Percentiles rank a stretch among this genome's conserved stretches.
These are phyloP conservation scores for Brachionus asplanchnoidis DNA, from an alignment of 1,140 invertebrate genomes.

Conservation along the genomic window DNA sequence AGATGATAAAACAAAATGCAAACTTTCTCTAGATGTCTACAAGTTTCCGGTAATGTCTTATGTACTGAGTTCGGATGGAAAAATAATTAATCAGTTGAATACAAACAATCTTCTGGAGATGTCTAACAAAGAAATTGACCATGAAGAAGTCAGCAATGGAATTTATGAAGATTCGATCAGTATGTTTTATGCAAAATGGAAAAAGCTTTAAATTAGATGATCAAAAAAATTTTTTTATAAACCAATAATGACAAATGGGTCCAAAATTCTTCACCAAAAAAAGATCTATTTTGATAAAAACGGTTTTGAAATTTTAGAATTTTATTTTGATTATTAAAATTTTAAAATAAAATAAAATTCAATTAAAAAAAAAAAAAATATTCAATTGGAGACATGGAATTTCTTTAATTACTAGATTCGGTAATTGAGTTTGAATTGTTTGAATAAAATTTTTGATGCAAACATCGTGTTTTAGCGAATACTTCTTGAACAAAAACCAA, in stretches of 20 bases:
- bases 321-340: background rate
- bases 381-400: background rate
- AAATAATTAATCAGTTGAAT: slow-evolving; percentile 35
- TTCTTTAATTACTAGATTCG: background rate
- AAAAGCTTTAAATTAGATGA: background rate
- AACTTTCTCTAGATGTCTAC: slow-evolving; percentile 17
- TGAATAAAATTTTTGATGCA: background rate
- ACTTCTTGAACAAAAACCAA: background rate
- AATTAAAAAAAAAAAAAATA: background rate
- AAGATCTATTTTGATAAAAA: background rate
- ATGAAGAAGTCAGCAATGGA: background rate
- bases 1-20: slow-evolving; percentile 23
- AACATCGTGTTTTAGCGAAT: background rate
- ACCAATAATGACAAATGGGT: background rate
- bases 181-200: slow-evolving; percentile 1
- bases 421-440: background rate
- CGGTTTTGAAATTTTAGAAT: background rate
- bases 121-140: slow-evolving; percentile 1
- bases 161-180: slow-evolving; percentile 9
- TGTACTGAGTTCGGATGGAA: background rate
- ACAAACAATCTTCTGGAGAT: slow-evolving; percentile 37
- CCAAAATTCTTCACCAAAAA: background rate
- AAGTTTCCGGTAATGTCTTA: slow-evolving; percentile 38
- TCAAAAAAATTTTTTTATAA: background rate
- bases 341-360: background rate